A percentile compares a stretch with the other conserved stretches of the same genome.
These are phyloP conservation scores for Ashinkailepas kermadecensis DNA, from an alignment of 2,888 invertebrate species.

Conservation along the genomic window DNA sequence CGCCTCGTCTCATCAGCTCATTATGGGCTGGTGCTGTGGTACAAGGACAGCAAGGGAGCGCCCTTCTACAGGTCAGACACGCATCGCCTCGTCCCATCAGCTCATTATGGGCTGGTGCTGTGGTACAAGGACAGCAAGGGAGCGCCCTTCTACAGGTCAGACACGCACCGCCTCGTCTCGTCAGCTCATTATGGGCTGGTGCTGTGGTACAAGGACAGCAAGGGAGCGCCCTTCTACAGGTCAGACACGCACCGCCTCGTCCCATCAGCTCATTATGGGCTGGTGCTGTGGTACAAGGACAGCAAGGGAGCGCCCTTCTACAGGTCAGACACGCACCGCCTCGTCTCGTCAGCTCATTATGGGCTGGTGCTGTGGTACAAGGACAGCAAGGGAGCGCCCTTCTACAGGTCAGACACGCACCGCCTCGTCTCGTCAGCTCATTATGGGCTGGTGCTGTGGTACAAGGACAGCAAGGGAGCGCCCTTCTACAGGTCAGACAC, in stretches of 20 bases:
- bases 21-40: slow-evolving; percentile 38
- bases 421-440: too few species aligned
- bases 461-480: slow-evolving; percentile 39
- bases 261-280: background rate
- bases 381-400: slow-evolving; percentile 39
- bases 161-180: too few species aligned
- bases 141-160: slow-evolving; percentile 39
- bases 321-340: slow-evolving; percentile 33
- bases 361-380: slow-evolving; percentile 39
- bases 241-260: slow-evolving; percentile 23
- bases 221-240: slow-evolving; percentile 39
- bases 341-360: too few species aligned
- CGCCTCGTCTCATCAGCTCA: too few species aligned
- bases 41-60: slow-evolving; percentile 39
- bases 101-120: slow-evolving; percentile 35
- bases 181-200: slow-evolving; percentile 33
- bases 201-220: slow-evolving; percentile 40
- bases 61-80: slow-evolving; percentile 38
- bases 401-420: slow-evolving; percentile 36
- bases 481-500: slow-evolving; percentile 38
- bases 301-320: slow-evolving; percentile 39
- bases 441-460: slow-evolving; percentile 38
- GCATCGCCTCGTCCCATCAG: too few species aligned
- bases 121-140: slow-evolving; percentile 40
- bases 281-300: slow-evolving; percentile 40